These are phyloP conservation scores for Eriosoma lanigerum DNA, from an alignment of 1,140 invertebrate species.

Conservation along the genomic window DNA sequence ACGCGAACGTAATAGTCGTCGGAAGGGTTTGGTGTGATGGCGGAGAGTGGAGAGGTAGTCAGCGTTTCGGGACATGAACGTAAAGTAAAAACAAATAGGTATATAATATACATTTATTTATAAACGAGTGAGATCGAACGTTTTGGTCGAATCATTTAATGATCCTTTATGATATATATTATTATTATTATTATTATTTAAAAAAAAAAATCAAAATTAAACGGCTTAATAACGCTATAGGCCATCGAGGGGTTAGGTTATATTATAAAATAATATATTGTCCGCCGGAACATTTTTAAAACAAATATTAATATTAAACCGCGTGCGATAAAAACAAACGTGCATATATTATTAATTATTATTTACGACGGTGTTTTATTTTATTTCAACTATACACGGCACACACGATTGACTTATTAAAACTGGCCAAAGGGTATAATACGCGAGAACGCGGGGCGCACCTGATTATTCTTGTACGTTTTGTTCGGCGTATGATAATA, in stretches of 20 bases:
- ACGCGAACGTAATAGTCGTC: neutral
- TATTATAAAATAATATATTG: neutral
- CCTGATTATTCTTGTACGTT: neutral
- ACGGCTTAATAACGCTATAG: neutral
- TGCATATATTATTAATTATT: neutral
- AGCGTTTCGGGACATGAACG: no score
- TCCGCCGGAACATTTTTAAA: neutral
- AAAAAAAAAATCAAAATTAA: no score
- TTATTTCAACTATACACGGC: neutral
- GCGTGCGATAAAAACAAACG: neutral
- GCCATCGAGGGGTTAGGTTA: neutral
- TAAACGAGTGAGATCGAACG: conserved; percentile 3
- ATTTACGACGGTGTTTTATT: conserved; percentile 23
- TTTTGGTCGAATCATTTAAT: conserved; percentile 22
- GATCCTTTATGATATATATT: conserved; percentile 24
- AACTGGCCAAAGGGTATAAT: neutral
- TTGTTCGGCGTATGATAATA: neutral
- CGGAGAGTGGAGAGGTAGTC: neutral
- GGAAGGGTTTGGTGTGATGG: neutral
- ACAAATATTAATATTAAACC: neutral
- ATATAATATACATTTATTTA: no score
- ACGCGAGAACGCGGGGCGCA: neutral
- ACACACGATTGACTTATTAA: conserved; percentile 24
- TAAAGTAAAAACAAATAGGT: neutral
- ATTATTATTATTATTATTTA: no score